These are phyloP conservation scores for Drosophila basisetae DNA, from an alignment of 2,888 invertebrate species.

Conservation along the genomic window DNA sequence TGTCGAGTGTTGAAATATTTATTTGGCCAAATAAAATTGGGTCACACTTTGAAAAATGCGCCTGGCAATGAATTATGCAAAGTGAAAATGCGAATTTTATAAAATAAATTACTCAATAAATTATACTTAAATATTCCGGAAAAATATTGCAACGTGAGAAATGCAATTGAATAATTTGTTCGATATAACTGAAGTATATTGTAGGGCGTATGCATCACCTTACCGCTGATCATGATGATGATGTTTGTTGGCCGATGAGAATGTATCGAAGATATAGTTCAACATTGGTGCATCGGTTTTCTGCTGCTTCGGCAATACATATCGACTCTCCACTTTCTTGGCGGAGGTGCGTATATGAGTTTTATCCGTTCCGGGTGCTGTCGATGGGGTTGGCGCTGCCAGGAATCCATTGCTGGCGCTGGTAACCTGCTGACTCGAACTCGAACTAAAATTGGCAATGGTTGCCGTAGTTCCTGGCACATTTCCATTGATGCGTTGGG, in stretches of 20 bases:
- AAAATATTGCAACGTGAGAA: not conserved
- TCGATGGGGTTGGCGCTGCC: conserved; percentile 39
- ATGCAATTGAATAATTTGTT: not conserved
- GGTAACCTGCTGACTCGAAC: conserved; percentile 38
- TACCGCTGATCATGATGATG: conserved; percentile 89
- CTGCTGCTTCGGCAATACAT: conserved; percentile 85
- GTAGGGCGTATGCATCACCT: conserved; percentile 15
- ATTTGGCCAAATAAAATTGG: conserved; percentile 5
- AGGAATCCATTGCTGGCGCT: conserved; percentile 25
- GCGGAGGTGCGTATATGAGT: conserved; percentile 62
- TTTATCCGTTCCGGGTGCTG: conserved; percentile 41
- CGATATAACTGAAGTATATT: not conserved
- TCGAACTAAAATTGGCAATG: conserved; percentile 25
- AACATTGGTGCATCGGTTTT: conserved; percentile 90
- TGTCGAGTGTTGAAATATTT: not conserved
- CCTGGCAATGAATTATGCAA: not conserved
- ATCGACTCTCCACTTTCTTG: conserved; percentile 81
- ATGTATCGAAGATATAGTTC: conserved; percentile 90
- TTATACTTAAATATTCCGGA: not conserved
- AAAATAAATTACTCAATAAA: not conserved
- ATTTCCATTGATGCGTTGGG: conserved; percentile 73
- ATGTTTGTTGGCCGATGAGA: conserved; percentile 89
- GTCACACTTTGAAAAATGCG: not conserved
- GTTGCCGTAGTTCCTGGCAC: conserved; percentile 16
- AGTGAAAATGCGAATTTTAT: not conserved